Conservation (phyloP, 2,888 invertebrate species). For the Oxystoma pomonae region DNA sequence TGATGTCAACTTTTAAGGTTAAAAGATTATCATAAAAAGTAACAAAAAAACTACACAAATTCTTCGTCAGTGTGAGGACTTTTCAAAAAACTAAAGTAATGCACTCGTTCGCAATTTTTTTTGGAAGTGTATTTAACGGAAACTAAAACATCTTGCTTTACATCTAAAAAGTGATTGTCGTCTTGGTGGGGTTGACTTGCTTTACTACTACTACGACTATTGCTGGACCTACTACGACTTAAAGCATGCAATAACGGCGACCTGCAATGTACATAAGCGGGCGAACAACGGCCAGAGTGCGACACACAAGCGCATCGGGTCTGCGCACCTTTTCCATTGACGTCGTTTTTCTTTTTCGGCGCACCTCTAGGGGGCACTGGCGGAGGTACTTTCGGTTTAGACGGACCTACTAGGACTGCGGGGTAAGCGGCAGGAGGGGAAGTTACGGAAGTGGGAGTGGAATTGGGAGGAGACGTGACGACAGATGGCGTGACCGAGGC, state of each 20-base stretch:
- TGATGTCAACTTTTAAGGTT: too few relatives aligned
- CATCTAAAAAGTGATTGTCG: not conserved
- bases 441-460: constrained; percentile 45
- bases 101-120: not conserved
- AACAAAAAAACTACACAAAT: constrained; percentile 1
- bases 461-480: constrained; percentile 25
- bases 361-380: constrained; percentile 85
- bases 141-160: not conserved
- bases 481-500: constrained; percentile 9
- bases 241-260: constrained; percentile 8
- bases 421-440: constrained; percentile 62
- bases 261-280: not conserved
- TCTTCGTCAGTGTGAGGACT: not conserved
- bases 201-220: not conserved
- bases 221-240: not conserved
- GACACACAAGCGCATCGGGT: constrained; percentile 9
- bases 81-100: not conserved
- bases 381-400: constrained; percentile 76
- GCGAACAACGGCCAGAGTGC: constrained; percentile 13
- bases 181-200: not conserved
- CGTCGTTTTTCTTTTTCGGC: constrained; percentile 58
- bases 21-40: too few relatives aligned
- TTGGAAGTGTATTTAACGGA: not conserved
- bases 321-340: constrained; percentile 43
- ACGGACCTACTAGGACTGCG: constrained; percentile 66